Percentiles rank a stretch among this genome's conserved stretches.
Conservation (phyloP, 2,888 invertebrate genomes). For the Spilarctia lutea region DNA sequence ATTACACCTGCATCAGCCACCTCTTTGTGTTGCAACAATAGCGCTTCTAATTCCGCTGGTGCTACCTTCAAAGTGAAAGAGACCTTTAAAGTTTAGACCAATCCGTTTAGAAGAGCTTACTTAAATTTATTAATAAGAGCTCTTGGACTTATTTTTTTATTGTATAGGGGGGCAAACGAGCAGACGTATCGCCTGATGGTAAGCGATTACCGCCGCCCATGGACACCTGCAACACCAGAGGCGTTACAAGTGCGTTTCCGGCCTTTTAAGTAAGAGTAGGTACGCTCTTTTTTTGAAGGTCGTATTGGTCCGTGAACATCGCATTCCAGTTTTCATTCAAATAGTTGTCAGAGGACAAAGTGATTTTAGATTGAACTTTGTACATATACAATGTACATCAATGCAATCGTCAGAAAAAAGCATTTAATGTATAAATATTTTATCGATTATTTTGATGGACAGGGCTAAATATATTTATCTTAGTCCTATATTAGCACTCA, state of each 20-base stretch:
- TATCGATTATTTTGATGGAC: background rate
- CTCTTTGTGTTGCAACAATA: conserved; percentile 90
- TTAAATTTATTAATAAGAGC: too few species aligned
- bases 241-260: too few species aligned
- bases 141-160: too few species aligned
- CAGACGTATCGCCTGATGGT: too few species aligned
- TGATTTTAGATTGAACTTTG: background rate
- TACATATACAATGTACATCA: background rate
- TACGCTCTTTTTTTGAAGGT: too few species aligned
- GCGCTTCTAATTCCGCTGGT: conserved; percentile 94
- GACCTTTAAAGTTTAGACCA: background rate
- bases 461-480: background rate
- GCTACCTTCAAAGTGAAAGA: conserved; percentile 85
- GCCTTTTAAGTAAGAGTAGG: too few species aligned
- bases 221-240: too few species aligned
- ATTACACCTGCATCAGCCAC: conserved; percentile 94
- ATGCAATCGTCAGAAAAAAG: background rate
- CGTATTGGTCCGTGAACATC: too few species aligned
- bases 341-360: background rate
- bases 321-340: too few species aligned
- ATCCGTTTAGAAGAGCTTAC: background rate
- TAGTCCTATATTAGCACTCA: background rate
- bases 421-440: background rate
- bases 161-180: too few species aligned
- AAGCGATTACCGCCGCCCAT: too few species aligned